phyloP scores from a whole-genome alignment of 2,888 invertebrate genomes.

The Loripinus fragilis region DNA sequence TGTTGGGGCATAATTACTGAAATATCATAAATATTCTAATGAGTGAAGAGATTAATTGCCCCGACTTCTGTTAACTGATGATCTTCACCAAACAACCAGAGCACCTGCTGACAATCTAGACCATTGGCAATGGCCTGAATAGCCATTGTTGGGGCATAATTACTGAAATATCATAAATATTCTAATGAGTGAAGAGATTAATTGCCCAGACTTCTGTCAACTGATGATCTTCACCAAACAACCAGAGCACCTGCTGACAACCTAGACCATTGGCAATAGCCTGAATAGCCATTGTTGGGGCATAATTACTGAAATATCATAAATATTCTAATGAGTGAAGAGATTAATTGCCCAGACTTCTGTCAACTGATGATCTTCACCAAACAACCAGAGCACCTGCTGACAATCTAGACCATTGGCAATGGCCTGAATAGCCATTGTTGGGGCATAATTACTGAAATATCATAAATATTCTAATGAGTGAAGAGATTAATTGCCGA shows the following conservation, averaged over 20 bases:
- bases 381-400: conserved; percentile 98
- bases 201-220: conserved; percentile 99
- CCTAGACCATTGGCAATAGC: conserved; percentile 90
- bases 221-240: too few relatives aligned
- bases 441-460: conserved; percentile 86
- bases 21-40: too few relatives aligned
- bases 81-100: too few relatives aligned
- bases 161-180: too few relatives aligned
- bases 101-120: conserved; percentile 94
- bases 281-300: conserved; percentile 85
- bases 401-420: conserved; percentile 93
- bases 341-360: conserved; percentile 93
- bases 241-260: conserved; percentile 97
- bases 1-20: conserved; percentile 86
- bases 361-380: too few relatives aligned
- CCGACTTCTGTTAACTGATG: conserved; percentile 98
- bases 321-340: too few relatives aligned
- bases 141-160: conserved; percentile 85
- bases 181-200: too few relatives aligned
- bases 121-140: conserved; percentile 89
- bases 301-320: too few relatives aligned
- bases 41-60: conserved; percentile 97
- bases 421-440: conserved; percentile 85
- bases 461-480: too few relatives aligned
- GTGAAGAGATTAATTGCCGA: too few relatives aligned